Base-by-base conservation (phyloP, 1,140 invertebrate species). In the Phortica variegata region DNA sequence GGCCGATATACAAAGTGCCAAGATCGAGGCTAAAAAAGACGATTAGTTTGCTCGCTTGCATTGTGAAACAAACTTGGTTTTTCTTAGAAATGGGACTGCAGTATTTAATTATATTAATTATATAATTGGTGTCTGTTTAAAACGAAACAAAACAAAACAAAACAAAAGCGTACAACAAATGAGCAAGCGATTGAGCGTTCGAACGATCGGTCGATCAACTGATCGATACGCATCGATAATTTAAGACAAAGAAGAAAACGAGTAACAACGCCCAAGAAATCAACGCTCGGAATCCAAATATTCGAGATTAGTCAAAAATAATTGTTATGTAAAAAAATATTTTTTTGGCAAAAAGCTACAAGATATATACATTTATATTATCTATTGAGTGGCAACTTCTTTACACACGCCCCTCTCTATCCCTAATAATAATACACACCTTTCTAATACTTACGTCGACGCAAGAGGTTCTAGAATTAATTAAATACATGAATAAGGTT, bases 1-100 rank as follows among this genome's bases (percentile, higher is more conserved):
- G 3, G 82, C 83, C 6, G 82, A 85, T 19, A 79, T 77, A 19
- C 63, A 79, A 18, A 49, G 58, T 1, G 80, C 74, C 5, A 38
- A 75, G 0, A 79, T 71, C 46, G 60, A 26, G 10, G 23, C 23
- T 26, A 26, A 26, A 26, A 26, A 26, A 10, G 23, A 26, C 10
- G 10, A 26, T 26, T 26, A 26, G 23, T 26, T 26, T 6, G 10
- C 23, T 5, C 23, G 23, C 10, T 26, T 6, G 23, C 23, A 5
- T 26, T 6, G 23, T 26, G 23, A 26, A 26, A 26, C 23, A 26
- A 26, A 26, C 23, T n/a, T n/a, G n/a, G n/a, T 43, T 47, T 57
- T 43, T 47, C 49, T 48, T 37, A 49, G 38, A 58, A 47, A 54
- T 52, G 58, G 53, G 55, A 61, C 49, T 59, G 50, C 51, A 68